A percentile compares a stretch with the other conserved stretches of the same genome.
phyloP scores from a whole-genome alignment of 2,113 vertebrate species.

The Macquaria ambigua region DNA sequence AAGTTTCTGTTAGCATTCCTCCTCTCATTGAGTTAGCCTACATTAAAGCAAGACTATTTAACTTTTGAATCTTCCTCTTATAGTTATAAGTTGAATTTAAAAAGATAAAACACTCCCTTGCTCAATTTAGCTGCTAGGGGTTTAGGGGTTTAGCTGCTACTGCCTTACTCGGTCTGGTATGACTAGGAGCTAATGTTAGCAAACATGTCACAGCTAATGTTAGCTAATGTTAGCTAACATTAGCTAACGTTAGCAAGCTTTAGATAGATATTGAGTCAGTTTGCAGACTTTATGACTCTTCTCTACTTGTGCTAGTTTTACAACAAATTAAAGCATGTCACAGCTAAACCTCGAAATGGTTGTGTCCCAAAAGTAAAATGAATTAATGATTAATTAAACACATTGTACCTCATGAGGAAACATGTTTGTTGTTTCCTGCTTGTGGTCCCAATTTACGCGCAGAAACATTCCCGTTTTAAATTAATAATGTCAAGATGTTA shows the following conservation, averaged over 20 bases:
- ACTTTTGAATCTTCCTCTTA: neutral
- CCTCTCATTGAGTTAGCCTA: neutral
- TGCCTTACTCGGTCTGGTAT: too few species aligned
- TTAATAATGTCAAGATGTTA: neutral
- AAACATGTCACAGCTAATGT: too few species aligned
- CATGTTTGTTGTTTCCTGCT: neutral
- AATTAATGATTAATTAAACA: too few species aligned
- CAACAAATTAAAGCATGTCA: too few species aligned
- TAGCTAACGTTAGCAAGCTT: too few species aligned
- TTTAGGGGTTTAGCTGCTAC: neutral
- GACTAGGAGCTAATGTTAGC: too few species aligned
- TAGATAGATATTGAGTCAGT: neutral
- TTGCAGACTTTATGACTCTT: neutral
- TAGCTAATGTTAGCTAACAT: too few species aligned
- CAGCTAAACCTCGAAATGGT: too few species aligned
- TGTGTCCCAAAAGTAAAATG: too few species aligned
- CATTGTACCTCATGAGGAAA: too few species aligned
- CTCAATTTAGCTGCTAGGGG: neutral
- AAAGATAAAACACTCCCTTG: neutral
- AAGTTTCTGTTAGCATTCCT: neutral
- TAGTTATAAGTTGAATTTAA: neutral
- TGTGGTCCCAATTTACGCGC: neutral
- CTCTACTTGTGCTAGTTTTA: neutral
- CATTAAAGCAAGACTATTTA: neutral
- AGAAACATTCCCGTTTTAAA: neutral